Evolutionary conservation across 2,797 vertebrate species (phyloP), one percentile per base, ranked within the genome.

Genomic region (Syngnathus acus): DNA sequence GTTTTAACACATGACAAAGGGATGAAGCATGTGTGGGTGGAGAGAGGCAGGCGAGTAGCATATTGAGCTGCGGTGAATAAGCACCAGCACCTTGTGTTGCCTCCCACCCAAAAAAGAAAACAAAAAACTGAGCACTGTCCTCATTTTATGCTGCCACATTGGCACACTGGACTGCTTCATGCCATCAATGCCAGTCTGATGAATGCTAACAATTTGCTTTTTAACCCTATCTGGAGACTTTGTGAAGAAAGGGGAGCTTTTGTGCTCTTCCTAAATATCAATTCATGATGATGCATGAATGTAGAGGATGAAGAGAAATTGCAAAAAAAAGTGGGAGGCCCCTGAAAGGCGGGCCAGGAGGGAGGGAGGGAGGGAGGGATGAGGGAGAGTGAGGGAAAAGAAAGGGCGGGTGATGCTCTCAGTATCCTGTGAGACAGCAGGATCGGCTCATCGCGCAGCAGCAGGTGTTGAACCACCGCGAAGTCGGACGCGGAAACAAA

Each of bases 401-500:
- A 32, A 9, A 68, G 71, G 13, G 75, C 43, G 72, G 71, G 70
- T 72, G 53, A 78, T 81, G 55, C 77, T 79, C 77, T 76, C 77
- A 77, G 78, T 81, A 87, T 84, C 86, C 76, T 84, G 77, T 84
- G 82, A 84, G 60, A 45, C 42, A 17, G 42, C 77, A 64, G 78
- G 77, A 70, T 71, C 80, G 79, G 79, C 82, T 80, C 81, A 80
- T 80, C 77, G 78, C 74, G 40, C 58, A 43, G 77, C 80, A 85
- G 87, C 83, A 88, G 87, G 86, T 87, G 82, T 83, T 73, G 64
- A 38, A 47, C 75, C 68, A 61, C 65, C 60, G 70, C 75, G 76
- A 32, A 26, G 21, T 16, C 40, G 42, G 61, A 14, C 55, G 32
- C 3, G 50, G 21, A 47, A 9, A 39, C 64, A 54, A 39, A 65